Base-by-base conservation (phyloP, 2,113 vertebrate genomes). In the Elephantulus edwardii region DNA sequence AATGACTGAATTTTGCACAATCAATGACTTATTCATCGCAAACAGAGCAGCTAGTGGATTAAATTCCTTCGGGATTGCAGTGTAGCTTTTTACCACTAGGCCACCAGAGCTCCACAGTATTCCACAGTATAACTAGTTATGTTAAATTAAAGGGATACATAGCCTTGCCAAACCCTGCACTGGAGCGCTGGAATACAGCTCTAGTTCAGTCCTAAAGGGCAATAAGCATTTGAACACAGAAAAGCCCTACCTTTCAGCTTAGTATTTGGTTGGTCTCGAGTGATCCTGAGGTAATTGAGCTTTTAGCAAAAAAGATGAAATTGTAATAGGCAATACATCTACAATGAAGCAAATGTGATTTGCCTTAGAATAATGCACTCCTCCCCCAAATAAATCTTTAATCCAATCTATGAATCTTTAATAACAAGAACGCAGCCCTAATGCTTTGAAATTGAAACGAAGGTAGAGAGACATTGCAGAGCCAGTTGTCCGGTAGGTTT, bases 321-420 rank as follows among this genome's bases (percentile, higher is more conserved):
- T 91, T 6, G 26, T 89, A 96, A 86, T 62, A 89, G 77, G 54
- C 46, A 56, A 38, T 80, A 60, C 68, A 71, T 93, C 96, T 96
- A 95, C 96, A 93, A 94, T 80, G 81, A 95, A 95, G 94, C 40
- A 76, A 85, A 94, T 82, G 96, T 87, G 66, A 75, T 91, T 89
- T 79, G 83, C 71, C 60, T 86, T 81, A 68, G 44, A 93, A 86
- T 72, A 33, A 1, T 11, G 48, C 54, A 88, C 79, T n/a, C n/a
- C 93, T 89, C 74, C 30, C 68, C 75, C 74, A 89, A 88, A 88
- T 93, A 89, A 95, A 89, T 93, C 85, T 96, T 52, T 68, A 83
- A 90, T 79, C 94, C 77, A n/a, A 56, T 78, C 94, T 83, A 86
- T 75, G 77, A 94, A 89, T 75, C 86, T 93, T 86, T 95, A 95